Base-by-base conservation (phyloP, 1,140 invertebrate genomes). In the Apis florea region DNA sequence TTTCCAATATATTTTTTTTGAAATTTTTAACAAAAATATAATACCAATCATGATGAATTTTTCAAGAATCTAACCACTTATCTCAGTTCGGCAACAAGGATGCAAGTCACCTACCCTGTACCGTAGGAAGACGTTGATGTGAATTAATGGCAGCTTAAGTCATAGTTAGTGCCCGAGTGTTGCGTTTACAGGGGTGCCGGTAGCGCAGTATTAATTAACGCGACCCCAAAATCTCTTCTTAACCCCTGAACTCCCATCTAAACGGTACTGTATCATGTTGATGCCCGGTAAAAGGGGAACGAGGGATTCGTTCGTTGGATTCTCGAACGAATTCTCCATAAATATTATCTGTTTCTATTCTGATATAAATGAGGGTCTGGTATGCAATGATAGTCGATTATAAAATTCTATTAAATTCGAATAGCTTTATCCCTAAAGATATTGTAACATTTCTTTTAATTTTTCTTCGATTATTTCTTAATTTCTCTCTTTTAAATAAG, bases 91-190 rank as follows among this genome's bases (percentile, higher is more conserved):
- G 89, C 92, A 92, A 92, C 85, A 91, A 93, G 92, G 88, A 91
- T 92, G 92, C 92, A 93, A 93, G 92, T 93, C 91, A 93, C 85
- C 82, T 47, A 79, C 85, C 88, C 75, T 83, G 76, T 64, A 79
- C 90, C 86, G 89, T 93, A 93, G 90, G 75, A 93, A 93, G 92
- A 93, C 93, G 89, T 93, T 93, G 93, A 93, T 93, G 93, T 93
- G 92, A 93, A 93, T 93, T 93, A 93, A 93, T 93, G 92, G 91
- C 84, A 85, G 93, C 91, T 93, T 93, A 92, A 92, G 90, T 88
- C 81, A 81, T 89, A 88, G 87, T 88, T 83, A 85, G 86, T 66
- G 70, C 70, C 82, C 74, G 71, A 84, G 79, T 84, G 58, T 87
- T 79, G 70, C 77, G 77, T 61, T 73, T 67, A 78, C 67, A 64